These are phyloP conservation scores for Muscicapa comitata DNA, from an alignment of 2,797 vertebrate species.

Conservation along the genomic window DNA sequence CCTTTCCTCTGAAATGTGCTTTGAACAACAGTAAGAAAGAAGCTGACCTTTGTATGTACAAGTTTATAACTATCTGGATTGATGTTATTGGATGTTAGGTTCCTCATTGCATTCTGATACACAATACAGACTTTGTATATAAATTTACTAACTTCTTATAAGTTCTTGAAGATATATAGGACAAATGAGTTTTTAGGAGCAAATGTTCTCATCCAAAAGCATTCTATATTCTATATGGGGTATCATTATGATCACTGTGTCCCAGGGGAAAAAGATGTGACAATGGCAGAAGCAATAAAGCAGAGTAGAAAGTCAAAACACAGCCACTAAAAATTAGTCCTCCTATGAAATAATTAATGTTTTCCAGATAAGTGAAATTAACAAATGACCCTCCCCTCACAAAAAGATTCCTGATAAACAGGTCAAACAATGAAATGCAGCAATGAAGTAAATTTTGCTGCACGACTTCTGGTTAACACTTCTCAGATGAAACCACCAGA, in stretches of 20 bases:
- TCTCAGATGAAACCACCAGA: neutral
- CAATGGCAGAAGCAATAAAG: neutral
- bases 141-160: neutral
- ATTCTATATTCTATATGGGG: neutral
- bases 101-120: neutral
- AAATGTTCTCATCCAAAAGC: neutral
- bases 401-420: neutral
- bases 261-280: neutral
- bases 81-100: neutral
- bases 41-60: neutral
- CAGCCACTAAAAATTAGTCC: neutral
- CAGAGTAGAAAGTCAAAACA: neutral
- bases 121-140: neutral
- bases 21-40: neutral
- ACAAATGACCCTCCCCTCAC: rapidly evolving
- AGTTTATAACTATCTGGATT: neutral
- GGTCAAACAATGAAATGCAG: neutral
- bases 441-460: neutral
- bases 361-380: neutral
- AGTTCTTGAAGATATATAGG: neutral
- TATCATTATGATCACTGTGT: neutral
- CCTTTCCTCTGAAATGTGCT: neutral
- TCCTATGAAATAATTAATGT: neutral
- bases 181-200: neutral
- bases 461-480: neutral